These are phyloP conservation scores for Macrostomum lignano DNA, from an alignment of 1,140 invertebrate genomes.

Conservation along the genomic window DNA sequence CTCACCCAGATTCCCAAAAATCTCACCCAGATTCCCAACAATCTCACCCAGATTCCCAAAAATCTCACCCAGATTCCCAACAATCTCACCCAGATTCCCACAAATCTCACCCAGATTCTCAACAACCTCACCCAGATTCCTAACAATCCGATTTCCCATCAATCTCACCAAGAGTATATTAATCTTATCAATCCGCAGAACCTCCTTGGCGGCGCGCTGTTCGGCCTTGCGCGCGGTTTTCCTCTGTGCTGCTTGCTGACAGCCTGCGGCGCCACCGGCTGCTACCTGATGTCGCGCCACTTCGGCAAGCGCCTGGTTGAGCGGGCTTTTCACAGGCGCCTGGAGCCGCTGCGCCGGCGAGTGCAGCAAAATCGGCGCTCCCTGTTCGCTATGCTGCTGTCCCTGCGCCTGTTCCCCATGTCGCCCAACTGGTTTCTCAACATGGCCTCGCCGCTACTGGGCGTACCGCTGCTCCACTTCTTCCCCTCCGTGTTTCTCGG, in stretches of 20 bases:
- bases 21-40: too few relatives aligned
- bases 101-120: too few relatives aligned
- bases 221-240: slow-evolving; percentile 32
- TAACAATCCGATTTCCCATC: too few relatives aligned
- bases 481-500: slow-evolving; percentile 36
- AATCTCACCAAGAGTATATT: too few relatives aligned
- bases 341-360: slow-evolving; percentile 28
- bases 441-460: slow-evolving; percentile 34
- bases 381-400: slow-evolving; percentile 35
- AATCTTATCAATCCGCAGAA: too few relatives aligned
- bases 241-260: slow-evolving; percentile 32
- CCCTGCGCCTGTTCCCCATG: slow-evolving; percentile 37
- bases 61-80: too few relatives aligned
- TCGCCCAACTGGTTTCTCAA: slow-evolving; percentile 40
- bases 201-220: slow-evolving; percentile 35
- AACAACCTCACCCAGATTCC: too few relatives aligned
- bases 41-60: too few relatives aligned
- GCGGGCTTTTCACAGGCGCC: slow-evolving; percentile 28
- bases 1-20: too few relatives aligned
- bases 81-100: too few relatives aligned
- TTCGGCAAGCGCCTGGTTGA: slow-evolving; percentile 30
- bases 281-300: slow-evolving; percentile 33
- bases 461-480: slow-evolving; percentile 34
- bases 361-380: slow-evolving; percentile 29
- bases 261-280: slow-evolving; percentile 33